A percentile compares a stretch with the other conserved stretches of the same genome.
Conservation (phyloP, 2,113 vertebrate genomes). For the Trematocara unimaculatum region DNA sequence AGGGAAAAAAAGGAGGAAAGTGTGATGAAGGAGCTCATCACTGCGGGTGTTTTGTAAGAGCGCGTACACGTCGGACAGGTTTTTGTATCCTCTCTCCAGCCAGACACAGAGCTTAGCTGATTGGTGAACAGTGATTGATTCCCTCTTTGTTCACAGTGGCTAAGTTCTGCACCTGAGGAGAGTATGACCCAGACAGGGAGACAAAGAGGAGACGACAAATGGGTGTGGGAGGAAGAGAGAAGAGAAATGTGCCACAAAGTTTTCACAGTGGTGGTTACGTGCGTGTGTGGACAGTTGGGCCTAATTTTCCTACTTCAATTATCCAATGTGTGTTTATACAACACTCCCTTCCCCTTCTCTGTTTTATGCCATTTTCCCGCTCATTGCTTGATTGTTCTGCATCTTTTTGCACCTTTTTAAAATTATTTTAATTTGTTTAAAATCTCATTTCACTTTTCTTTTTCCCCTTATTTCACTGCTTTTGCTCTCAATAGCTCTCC, state of each 20-base stretch:
- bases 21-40: conserved; percentile 8
- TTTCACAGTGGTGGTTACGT: background rate
- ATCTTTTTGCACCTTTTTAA: background rate
- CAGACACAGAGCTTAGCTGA: conserved; percentile 99
- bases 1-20: background rate
- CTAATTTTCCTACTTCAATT: background rate
- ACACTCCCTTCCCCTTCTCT: background rate
- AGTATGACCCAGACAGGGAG: conserved; percentile 71
- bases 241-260: background rate
- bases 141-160: conserved; percentile 99
- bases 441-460: background rate
- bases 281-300: background rate
- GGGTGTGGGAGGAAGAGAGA: background rate
- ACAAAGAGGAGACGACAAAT: conserved; percentile 51
- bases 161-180: conserved; percentile 99
- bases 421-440: background rate
- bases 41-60: background rate
- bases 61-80: background rate
- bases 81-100: conserved; percentile 79
- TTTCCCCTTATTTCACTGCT: background rate
- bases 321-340: background rate
- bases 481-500: background rate
- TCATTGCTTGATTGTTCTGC: background rate
- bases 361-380: background rate
- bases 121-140: conserved; percentile 99